Conservation (phyloP, 1,140 invertebrate genomes). For the Heterodera schachtii region DNA sequence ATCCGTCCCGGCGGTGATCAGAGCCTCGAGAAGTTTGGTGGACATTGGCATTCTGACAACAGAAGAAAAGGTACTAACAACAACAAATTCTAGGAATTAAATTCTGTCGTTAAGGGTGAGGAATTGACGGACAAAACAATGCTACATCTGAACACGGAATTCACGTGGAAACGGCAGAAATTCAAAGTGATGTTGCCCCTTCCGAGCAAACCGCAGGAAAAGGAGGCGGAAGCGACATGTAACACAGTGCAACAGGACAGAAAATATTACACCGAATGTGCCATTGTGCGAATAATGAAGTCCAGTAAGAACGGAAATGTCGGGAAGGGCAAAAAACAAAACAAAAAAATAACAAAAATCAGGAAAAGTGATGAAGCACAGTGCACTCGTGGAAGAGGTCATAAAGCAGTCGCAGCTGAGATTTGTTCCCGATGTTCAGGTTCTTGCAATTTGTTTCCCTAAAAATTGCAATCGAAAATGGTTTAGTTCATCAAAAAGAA, state of each 20-base stretch:
- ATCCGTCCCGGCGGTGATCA: constrained; percentile 79
- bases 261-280: constrained; percentile 93
- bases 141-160: constrained; percentile 65
- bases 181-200: constrained; percentile 82
- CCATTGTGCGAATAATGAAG: constrained; percentile 95
- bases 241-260: constrained; percentile 89
- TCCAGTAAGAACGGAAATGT: constrained; percentile 76
- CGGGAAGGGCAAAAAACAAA: background rate
- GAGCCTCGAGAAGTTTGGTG: constrained; percentile 79
- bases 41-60: constrained; percentile 80
- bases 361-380: constrained; percentile 36
- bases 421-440: constrained; percentile 44
- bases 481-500: constrained; percentile 45
- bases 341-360: background rate
- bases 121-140: constrained; percentile 10
- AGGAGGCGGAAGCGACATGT: constrained; percentile 81
- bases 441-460: background rate
- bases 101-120: background rate
- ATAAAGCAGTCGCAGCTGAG: constrained; percentile 41
- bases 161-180: constrained; percentile 82
- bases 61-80: constrained; percentile 55
- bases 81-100: too few relatives aligned
- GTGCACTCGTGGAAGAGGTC: constrained; percentile 36
- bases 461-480: background rate
- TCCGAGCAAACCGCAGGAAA: constrained; percentile 81